Evolutionary conservation across 2,797 vertebrate genomes (phyloP), one percentile per base, ranked within the genome.

Genomic region (Malacoctenus gilli): DNA sequence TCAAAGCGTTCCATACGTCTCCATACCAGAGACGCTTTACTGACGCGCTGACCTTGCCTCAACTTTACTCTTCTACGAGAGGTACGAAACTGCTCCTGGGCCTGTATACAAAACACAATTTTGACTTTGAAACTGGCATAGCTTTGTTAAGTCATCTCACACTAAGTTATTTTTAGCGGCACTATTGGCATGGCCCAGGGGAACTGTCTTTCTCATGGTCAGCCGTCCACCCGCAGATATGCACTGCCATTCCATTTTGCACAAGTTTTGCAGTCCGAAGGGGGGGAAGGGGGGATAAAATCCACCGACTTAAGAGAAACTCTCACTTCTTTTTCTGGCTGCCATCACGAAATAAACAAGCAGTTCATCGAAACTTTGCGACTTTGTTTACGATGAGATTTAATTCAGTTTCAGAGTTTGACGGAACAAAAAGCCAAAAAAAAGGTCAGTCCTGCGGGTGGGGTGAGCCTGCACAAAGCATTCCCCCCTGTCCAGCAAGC

Each of bases 141-240:
- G 7, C 14, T 14, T 1, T 40, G 18, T 35, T 25, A 21, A 35
- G 21, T 32, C 11, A 40, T 13, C 5, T 23, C 22, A 20, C 10
- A 8, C 35, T 31, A 10, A 5, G 3, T 46, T 44, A 44, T 46
- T 69, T 74, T 49, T 31, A 42, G 35, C 18, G 16, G 12, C 20
- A 23, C 5, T 28, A 14, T 23, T 31, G 35, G 10, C 22, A 30
- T 39, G 8, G 22, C 39, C 39, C 3, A 8, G 19, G 16, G 35
- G 11, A 15, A 25, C 16, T 15, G 13, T 50, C 30, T 23, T 30
- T 50, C 30, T 31, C 15, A 34, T 8, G 12, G 44, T 21, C 19
- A 44, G 13, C 32, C 10, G 30, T 53, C 19, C 21, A 25, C 19
- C 41, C 52, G 18, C 34, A 37, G 14, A 6, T 6, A 22, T 19